A percentile compares a stretch with the other conserved stretches of the same genome.
These are phyloP conservation scores for Eidolon dupreanum DNA, from an alignment of 2,797 vertebrate species.

Conservation along the genomic window DNA sequence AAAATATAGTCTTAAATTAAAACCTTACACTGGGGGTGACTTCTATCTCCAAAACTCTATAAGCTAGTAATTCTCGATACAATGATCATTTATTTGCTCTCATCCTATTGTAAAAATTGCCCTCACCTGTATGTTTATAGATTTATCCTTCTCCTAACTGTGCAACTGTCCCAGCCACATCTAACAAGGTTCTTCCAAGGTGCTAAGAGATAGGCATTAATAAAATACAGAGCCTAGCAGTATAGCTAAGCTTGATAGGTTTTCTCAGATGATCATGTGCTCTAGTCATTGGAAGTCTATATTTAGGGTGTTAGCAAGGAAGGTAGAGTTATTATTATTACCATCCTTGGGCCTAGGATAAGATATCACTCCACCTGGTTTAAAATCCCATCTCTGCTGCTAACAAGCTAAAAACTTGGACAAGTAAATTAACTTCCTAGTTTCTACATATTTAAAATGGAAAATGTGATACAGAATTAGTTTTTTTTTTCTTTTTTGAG, in stretches of 20 bases:
- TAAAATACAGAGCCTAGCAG: not conserved
- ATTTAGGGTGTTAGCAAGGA: not conserved
- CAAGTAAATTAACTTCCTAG: not conserved
- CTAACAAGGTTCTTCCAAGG: not conserved
- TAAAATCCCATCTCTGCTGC: not conserved
- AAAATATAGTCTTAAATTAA: conserved; percentile 56
- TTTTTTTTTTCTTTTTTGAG: not conserved
- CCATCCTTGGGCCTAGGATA: not conserved
- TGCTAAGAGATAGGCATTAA: not conserved
- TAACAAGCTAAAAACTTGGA: not conserved
- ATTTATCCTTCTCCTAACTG: not conserved
- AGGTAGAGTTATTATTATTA: not conserved
- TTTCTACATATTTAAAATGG: not conserved
- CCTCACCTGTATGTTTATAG: not conserved
- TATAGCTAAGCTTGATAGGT: not conserved
- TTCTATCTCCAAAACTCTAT: not conserved
- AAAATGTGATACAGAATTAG: not conserved
- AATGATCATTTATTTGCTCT: not conserved
- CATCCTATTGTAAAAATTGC: not conserved
- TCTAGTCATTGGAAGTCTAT: not conserved
- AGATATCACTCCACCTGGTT: not conserved
- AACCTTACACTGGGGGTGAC: not conserved
- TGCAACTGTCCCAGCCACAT: not conserved
- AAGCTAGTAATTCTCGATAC: not conserved
- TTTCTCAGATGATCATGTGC: not conserved